These are phyloP conservation scores for Numenius arquata DNA, from an alignment of 2,113 vertebrate species.

Conservation along the genomic window DNA sequence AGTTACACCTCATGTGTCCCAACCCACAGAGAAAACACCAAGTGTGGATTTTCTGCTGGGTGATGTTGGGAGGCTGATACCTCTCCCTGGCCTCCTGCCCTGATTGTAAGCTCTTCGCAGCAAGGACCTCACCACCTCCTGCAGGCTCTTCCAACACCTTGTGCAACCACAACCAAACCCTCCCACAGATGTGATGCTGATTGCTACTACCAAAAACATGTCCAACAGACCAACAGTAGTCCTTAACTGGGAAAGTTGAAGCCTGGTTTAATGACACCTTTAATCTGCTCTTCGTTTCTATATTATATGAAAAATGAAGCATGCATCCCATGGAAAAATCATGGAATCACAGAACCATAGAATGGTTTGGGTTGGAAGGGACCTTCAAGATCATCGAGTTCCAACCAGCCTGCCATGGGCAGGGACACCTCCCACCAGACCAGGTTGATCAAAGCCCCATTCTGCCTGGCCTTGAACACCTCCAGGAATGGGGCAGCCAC, in stretches of 20 bases:
- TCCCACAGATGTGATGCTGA: neutral
- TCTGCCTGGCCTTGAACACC: too few species aligned
- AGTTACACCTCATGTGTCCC: neutral
- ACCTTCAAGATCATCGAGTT: too few species aligned
- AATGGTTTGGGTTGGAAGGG: too few species aligned
- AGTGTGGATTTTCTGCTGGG: neutral
- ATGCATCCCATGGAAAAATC: neutral
- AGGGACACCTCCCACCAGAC: too few species aligned
- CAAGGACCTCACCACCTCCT: neutral
- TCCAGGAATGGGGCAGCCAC: too few species aligned
- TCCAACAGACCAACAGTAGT: neutral
- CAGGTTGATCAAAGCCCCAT: too few species aligned
- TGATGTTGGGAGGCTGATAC: neutral
- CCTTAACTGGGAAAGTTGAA: neutral
- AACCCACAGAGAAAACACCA: neutral
- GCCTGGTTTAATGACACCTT: neutral
- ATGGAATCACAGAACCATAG: too few species aligned
- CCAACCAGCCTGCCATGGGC: too few species aligned
- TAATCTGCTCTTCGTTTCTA: fast-evolving
- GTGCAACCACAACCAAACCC: neutral
- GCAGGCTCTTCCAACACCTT: neutral
- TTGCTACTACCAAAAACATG: fast-evolving
- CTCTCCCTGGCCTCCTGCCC: neutral
- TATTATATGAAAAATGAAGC: neutral
- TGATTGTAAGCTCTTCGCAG: neutral